These are phyloP conservation scores for Mus minutoides DNA, from an alignment of 2,797 vertebrate genomes.

Conservation along the genomic window DNA sequence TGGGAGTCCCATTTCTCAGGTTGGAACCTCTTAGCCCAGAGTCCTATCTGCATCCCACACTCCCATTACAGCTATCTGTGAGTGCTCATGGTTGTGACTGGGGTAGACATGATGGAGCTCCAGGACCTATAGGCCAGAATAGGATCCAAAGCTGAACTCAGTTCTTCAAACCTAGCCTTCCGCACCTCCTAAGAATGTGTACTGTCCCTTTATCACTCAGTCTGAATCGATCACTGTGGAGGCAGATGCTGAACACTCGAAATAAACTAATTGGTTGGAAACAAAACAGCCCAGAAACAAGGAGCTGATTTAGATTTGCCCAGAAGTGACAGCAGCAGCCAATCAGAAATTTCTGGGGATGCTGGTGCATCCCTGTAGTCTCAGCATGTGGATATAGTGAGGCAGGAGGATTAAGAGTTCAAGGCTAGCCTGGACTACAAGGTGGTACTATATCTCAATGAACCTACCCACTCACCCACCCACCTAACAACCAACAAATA, in stretches of 20 bases:
- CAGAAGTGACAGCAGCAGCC: background rate
- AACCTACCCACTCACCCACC: background rate
- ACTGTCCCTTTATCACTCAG: accelerated
- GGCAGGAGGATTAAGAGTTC: background rate
- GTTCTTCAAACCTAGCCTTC: background rate
- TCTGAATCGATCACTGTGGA: background rate
- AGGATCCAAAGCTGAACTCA: background rate
- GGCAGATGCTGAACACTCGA: conserved; percentile 4
- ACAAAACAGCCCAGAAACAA: background rate
- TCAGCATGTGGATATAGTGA: background rate
- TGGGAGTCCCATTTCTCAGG: background rate
- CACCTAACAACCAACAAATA: background rate
- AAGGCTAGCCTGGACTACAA: background rate
- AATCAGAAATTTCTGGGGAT: background rate
- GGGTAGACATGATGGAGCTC: background rate
- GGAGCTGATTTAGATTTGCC: conserved; percentile 37
- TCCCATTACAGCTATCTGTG: background rate
- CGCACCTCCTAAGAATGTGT: background rate
- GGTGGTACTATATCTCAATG: background rate
- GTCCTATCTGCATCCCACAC: background rate
- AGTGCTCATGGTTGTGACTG: background rate
- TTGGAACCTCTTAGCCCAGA: background rate
- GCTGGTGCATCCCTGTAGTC: background rate
- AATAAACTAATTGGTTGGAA: background rate
- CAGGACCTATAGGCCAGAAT: accelerated